phyloP scores from a whole-genome alignment of 2,888 invertebrate genomes.

The Hirtodrosophila duncani region DNA sequence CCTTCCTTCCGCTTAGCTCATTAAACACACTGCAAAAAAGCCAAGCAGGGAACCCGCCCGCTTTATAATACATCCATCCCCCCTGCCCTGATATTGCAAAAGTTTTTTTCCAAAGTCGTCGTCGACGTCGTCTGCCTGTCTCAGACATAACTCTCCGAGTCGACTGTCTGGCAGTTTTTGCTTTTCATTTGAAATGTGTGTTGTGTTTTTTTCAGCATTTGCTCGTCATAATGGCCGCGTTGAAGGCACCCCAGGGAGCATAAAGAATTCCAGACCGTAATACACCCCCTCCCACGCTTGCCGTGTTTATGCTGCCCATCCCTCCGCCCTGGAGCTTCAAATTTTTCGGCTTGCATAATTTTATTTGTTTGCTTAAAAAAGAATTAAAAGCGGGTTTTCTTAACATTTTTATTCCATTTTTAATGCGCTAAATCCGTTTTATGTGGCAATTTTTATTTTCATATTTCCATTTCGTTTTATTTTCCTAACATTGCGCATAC shows the following conservation, averaged over 20 bases:
- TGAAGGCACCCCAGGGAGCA: slow-evolving; percentile 70
- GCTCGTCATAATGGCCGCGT: slow-evolving; percentile 52
- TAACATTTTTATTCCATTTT: slow-evolving; percentile 26
- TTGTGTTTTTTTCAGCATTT: slow-evolving; percentile 33
- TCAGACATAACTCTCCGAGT: slow-evolving; percentile 49
- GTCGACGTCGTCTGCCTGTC: slow-evolving; percentile 15
- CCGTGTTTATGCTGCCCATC: slow-evolving; percentile 53
- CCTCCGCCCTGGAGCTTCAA: neutral
- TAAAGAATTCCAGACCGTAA: neutral
- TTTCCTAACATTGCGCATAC: slow-evolving; percentile 49
- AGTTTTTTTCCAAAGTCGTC: too few species aligned
- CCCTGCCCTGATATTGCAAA: too few species aligned
- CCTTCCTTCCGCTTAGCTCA: slow-evolving; percentile 76
- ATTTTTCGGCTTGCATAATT: slow-evolving; percentile 71
- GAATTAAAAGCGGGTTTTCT: slow-evolving; percentile 62
- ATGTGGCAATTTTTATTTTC: slow-evolving; percentile 43
- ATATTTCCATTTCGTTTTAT: too few species aligned
- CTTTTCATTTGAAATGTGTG: slow-evolving; percentile 57
- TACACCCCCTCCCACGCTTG: slow-evolving; percentile 20
- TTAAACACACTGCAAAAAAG: slow-evolving; percentile 61
- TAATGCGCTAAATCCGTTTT: slow-evolving; percentile 65
- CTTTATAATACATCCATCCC: slow-evolving; percentile 30
- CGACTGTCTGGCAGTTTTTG: slow-evolving; percentile 40
- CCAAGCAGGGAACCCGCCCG: neutral
- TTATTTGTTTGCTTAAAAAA: slow-evolving; percentile 74